Conservation (phyloP, 2,113 vertebrate genomes). For the Poeciliopsis prolifica region DNA sequence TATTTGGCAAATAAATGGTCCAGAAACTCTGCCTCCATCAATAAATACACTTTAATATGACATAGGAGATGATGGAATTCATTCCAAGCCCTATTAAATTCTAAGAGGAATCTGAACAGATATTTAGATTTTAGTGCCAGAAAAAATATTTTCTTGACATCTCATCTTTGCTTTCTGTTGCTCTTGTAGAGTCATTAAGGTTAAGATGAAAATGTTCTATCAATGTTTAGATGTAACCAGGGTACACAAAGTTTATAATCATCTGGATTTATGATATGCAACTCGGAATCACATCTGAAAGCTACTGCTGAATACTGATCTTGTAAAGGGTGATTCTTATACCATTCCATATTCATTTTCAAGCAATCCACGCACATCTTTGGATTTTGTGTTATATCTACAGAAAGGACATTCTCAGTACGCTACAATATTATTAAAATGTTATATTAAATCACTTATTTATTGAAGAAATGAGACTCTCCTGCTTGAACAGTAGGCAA, state of each 20-base stretch:
- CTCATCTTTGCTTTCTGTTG: not conserved
- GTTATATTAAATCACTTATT: no score
- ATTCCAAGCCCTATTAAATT: conserved; percentile 32
- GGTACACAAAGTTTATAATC: not conserved
- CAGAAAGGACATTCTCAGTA: no score
- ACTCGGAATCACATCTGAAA: conserved; percentile 16
- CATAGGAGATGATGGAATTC: conserved; percentile 19
- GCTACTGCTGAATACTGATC: not conserved
- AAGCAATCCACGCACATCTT: no score
- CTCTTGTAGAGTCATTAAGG: not conserved
- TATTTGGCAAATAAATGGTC: conserved; percentile 4
- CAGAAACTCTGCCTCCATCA: conserved; percentile 10
- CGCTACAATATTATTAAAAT: no score
- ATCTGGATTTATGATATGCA: conserved; percentile 33
- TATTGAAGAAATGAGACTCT: no score
- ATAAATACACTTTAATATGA: conserved; percentile 28
- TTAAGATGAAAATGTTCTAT: no score
- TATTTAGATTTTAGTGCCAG: not conserved
- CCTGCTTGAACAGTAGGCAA: no score
- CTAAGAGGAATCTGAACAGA: conserved; percentile 12
- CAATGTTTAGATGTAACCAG: not conserved
- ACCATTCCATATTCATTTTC: no score
- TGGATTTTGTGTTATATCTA: no score
- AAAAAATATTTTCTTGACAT: conserved; percentile 15
- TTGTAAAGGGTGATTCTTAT: not conserved